These are phyloP conservation scores for Panagrolaimus sp. DNA, from an alignment of 1,140 invertebrate genomes.

Conservation along the genomic window DNA sequence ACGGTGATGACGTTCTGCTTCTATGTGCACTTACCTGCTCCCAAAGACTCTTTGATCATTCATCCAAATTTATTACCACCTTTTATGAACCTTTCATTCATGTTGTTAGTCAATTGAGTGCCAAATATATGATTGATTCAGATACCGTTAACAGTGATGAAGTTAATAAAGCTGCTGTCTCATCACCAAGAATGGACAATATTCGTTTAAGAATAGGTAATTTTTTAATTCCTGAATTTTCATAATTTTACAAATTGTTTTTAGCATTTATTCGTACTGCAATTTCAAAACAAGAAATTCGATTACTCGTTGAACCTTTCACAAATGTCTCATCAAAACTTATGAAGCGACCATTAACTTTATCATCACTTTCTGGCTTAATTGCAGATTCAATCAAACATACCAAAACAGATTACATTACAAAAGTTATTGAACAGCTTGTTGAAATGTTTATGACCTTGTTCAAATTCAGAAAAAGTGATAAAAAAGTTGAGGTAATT, in stretches of 20 bases:
- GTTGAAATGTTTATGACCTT: not conserved
- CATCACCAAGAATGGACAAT: conserved; percentile 18
- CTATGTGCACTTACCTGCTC: conserved; percentile 26
- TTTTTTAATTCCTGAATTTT: too few relatives aligned
- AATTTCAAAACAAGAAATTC: conserved; percentile 16
- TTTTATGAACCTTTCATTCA: conserved; percentile 19
- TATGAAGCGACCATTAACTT: conserved; percentile 14
- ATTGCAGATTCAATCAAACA: conserved; percentile 20
- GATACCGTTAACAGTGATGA: conserved; percentile 6
- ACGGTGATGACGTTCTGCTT: conserved; percentile 30
- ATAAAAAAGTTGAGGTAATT: not conserved
- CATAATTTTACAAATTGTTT: too few relatives aligned
- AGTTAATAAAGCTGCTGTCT: conserved; percentile 11
- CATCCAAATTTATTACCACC: conserved; percentile 7
- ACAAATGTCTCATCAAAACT: conserved; percentile 18
- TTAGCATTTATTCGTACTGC: not conserved
- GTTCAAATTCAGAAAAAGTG: not conserved
- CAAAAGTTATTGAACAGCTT: conserved; percentile 15
- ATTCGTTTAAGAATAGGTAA: conserved; percentile 20
- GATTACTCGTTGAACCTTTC: conserved; percentile 19
- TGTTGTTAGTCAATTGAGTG: conserved; percentile 22
- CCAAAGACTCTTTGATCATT: conserved; percentile 25
- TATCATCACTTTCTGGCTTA: not conserved
- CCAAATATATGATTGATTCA: conserved; percentile 10
- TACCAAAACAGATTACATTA: conserved; percentile 14